Evolutionary conservation across 2,888 invertebrate genomes (phyloP).

Genomic region (Steromphala cineraria): DNA sequence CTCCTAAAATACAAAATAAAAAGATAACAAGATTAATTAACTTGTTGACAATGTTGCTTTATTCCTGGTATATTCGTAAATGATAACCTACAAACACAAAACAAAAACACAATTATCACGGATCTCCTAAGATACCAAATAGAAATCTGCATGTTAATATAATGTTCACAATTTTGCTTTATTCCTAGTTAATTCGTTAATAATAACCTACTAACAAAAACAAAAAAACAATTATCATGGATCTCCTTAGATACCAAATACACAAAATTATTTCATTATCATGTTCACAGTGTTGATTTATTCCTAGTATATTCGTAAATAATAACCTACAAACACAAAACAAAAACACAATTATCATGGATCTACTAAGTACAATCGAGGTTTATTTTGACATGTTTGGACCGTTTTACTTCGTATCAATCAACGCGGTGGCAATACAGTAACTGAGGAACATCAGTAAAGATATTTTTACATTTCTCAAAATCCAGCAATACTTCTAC

Average conservation of each 20-base stretch:
- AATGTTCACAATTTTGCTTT: background rate
- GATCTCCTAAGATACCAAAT: background rate
- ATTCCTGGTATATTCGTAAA: background rate
- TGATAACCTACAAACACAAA: background rate
- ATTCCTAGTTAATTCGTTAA: background rate
- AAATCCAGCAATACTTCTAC: background rate
- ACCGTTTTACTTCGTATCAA: background rate
- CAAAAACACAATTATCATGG: background rate
- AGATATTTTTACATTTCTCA: conserved; percentile 12
- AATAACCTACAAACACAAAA: background rate
- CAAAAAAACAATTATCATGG: background rate
- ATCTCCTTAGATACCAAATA: background rate
- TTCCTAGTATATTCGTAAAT: background rate
- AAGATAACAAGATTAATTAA: background rate
- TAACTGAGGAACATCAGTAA: background rate
- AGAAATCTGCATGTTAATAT: no score
- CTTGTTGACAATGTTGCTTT: background rate
- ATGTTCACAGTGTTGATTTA: background rate
- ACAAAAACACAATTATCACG: background rate
- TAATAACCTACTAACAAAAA: background rate
- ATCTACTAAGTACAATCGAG: background rate
- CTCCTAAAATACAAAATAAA: background rate
- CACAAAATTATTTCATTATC: background rate
- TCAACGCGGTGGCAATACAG: background rate
- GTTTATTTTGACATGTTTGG: conserved; percentile 1